Percentiles rank a stretch among this genome's conserved stretches.
Conservation (phyloP, 2,888 invertebrate species). For the Beris chalybata region DNA sequence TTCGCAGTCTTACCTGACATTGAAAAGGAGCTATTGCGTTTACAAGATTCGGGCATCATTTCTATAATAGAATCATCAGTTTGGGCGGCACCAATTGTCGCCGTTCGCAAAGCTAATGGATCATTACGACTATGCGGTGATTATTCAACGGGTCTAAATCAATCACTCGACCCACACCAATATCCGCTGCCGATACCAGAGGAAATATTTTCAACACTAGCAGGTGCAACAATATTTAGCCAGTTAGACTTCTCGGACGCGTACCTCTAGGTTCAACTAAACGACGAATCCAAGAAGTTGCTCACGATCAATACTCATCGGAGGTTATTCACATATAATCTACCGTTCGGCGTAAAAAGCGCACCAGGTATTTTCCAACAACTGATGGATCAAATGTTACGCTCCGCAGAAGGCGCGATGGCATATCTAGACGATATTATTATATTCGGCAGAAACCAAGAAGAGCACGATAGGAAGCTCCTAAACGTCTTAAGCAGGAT, state of each 20-base stretch:
- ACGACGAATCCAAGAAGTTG: conserved; percentile 36
- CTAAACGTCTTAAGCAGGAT: not conserved
- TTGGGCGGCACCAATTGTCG: conserved; percentile 41
- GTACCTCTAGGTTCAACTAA: not conserved
- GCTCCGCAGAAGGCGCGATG: not conserved
- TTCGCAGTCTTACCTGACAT: not conserved
- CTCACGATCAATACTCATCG: conserved; percentile 1
- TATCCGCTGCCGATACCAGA: conserved; percentile 37
- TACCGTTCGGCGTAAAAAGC: not conserved
- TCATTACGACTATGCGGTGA: conserved; percentile 40
- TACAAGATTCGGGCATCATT: not conserved
- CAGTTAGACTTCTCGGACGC: not conserved
- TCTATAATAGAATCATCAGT: not conserved
- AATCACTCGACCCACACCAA: conserved; percentile 38
- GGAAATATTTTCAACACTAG: not conserved
- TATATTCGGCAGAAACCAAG: not conserved
- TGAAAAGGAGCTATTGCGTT: not conserved
- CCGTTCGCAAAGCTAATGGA: conserved; percentile 38
- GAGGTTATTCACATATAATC: conserved; percentile 36
- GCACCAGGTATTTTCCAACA: conserved; percentile 1
- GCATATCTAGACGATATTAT: not conserved
- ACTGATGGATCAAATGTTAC: not conserved
- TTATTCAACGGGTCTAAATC: conserved; percentile 41
- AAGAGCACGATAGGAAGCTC: too few relatives aligned
- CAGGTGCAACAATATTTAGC: not conserved